phyloP scores from a whole-genome alignment of 2,113 vertebrate species.

The Notothenia rossii region DNA sequence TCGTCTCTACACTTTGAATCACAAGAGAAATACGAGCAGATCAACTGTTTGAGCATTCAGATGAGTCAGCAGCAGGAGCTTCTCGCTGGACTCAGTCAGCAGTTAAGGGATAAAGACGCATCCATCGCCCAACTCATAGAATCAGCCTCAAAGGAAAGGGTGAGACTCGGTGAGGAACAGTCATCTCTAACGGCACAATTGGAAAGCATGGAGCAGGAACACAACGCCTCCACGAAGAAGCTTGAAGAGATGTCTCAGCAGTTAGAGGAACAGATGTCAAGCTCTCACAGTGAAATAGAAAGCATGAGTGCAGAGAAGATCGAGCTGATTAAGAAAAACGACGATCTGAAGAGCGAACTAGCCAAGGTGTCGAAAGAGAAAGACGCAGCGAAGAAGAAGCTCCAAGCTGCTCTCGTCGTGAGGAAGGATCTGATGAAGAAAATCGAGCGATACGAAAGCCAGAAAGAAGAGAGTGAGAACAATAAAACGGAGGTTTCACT shows the following conservation, averaged over 20 bases:
- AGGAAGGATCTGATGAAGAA: constrained; percentile 89
- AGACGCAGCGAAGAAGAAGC: constrained; percentile 88
- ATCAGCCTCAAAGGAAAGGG: constrained; percentile 85
- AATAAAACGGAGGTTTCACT: constrained; percentile 67
- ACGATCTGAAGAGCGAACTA: constrained; percentile 75
- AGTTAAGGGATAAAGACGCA: constrained; percentile 86
- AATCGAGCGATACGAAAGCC: constrained; percentile 83
- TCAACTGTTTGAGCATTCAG: constrained; percentile 81
- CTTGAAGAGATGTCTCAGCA: constrained; percentile 67
- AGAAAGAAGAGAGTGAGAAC: constrained; percentile 72
- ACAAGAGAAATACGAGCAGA: constrained; percentile 78
- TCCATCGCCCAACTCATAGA: constrained; percentile 85
- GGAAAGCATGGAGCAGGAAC: constrained; percentile 70
- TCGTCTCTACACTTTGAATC: constrained; percentile 65
- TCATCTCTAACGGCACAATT: constrained; percentile 71
- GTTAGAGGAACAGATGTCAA: constrained; percentile 74
- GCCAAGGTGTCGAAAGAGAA: constrained; percentile 84
- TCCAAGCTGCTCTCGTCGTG: constrained; percentile 87
- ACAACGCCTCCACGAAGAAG: constrained; percentile 53
- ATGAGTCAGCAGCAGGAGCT: constrained; percentile 88
- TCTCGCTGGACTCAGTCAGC: constrained; percentile 85
- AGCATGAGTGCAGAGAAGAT: constrained; percentile 69
- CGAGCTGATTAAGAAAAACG: constrained; percentile 75
- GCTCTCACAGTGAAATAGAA: constrained; percentile 58
- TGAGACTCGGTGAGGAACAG: constrained; percentile 83